These are phyloP conservation scores for Xenopus laevis DNA, from an alignment of 2,113 vertebrate species.

Conservation along the genomic window DNA sequence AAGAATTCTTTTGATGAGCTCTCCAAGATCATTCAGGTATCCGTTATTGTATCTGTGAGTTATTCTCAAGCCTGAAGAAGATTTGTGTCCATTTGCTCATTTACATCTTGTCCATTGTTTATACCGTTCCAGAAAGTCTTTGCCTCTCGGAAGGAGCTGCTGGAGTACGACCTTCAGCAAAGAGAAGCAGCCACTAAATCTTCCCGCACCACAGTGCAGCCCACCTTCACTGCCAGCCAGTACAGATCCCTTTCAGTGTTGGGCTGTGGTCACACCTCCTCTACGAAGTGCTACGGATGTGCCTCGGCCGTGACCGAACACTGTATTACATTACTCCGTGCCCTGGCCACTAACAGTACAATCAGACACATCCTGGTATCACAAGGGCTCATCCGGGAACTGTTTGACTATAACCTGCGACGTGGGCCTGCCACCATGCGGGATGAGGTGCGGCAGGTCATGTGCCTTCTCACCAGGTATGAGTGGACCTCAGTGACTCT, in stretches of 20 bases:
- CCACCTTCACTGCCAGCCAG: constrained; percentile 93
- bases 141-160: constrained; percentile 93
- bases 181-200: constrained; percentile 92
- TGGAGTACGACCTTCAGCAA: constrained; percentile 96
- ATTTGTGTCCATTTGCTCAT: too few species aligned
- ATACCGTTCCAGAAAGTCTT: constrained; percentile 85
- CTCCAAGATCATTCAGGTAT: constrained; percentile 97
- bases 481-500: not conserved
- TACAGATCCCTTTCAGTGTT: constrained; percentile 90
- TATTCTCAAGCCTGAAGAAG: too few species aligned
- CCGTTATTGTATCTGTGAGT: too few species aligned
- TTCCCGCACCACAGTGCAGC: constrained; percentile 79
- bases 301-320: constrained; percentile 94
- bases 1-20: constrained; percentile 96
- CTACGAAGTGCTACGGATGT: constrained; percentile 95
- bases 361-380: constrained; percentile 93
- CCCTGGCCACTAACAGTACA: constrained; percentile 89
- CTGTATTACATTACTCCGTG: constrained; percentile 91
- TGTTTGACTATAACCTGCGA: constrained; percentile 94
- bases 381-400: constrained; percentile 92
- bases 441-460: constrained; percentile 92
- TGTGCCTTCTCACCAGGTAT: constrained; percentile 97
- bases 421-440: constrained; percentile 86
- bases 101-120: not conserved
- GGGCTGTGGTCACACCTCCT: constrained; percentile 93